phyloP scores from a whole-genome alignment of 2,888 invertebrate species.

The Patella depressa region DNA sequence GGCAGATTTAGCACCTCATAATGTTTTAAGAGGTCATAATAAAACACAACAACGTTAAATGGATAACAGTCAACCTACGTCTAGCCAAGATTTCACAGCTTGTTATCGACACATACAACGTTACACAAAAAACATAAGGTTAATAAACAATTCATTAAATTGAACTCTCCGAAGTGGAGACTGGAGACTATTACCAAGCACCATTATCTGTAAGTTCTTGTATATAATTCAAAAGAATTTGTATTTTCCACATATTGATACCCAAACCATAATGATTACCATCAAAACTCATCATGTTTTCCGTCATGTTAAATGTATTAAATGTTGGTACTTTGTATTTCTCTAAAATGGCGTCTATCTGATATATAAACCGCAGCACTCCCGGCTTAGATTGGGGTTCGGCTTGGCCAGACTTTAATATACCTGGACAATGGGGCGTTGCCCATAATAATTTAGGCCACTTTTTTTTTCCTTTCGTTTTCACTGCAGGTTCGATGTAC shows the following conservation, averaged over 20 bases:
- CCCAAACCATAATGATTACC: slow-evolving; percentile 36
- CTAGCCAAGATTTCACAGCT: no score
- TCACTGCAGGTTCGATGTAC: slow-evolving; percentile 11
- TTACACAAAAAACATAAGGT: no score
- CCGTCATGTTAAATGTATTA: slow-evolving; percentile 33
- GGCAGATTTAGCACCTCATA: no score
- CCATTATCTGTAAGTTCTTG: slow-evolving; percentile 24
- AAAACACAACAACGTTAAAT: no score
- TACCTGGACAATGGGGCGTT: not conserved
- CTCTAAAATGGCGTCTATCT: slow-evolving; percentile 14
- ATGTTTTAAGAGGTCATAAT: no score
- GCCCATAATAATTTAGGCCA: slow-evolving; percentile 4
- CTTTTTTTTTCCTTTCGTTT: not conserved
- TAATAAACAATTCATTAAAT: no score
- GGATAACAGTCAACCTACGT: no score
- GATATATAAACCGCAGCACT: slow-evolving; percentile 21
- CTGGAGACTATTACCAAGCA: slow-evolving; percentile 15
- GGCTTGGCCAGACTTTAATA: not conserved
- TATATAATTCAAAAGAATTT: slow-evolving; percentile 30
- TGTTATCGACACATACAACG: no score
- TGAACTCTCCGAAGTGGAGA: not conserved
- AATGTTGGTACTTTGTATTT: slow-evolving; percentile 26
- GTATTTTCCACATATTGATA: slow-evolving; percentile 31
- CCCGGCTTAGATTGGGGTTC: slow-evolving; percentile 6
- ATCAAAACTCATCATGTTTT: slow-evolving; percentile 35